These are phyloP conservation scores for Plagodis dolabraria DNA, from an alignment of 2,888 invertebrate genomes.

Conservation along the genomic window DNA sequence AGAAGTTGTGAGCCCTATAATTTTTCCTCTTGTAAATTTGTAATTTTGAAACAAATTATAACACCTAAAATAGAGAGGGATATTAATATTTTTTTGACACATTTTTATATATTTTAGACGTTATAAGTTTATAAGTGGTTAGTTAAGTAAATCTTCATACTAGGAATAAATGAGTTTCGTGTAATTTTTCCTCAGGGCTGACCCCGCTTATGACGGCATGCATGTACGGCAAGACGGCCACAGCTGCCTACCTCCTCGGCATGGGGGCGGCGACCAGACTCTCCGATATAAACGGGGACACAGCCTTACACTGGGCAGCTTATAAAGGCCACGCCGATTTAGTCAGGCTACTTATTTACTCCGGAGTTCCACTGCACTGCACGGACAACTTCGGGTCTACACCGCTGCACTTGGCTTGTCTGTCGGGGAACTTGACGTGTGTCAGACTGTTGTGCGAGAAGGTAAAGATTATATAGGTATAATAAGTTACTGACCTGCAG, in stretches of 20 bases:
- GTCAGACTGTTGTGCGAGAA: slow-evolving; percentile 95
- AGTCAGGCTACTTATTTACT: slow-evolving; percentile 94
- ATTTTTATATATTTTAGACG: no score
- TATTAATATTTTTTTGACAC: no score
- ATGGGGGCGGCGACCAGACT: slow-evolving; percentile 94
- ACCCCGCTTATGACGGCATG: slow-evolving; percentile 96
- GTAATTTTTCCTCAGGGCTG: slow-evolving; percentile 74
- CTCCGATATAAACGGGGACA: slow-evolving; percentile 96
- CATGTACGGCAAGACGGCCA: slow-evolving; percentile 96
- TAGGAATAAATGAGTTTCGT: background rate
- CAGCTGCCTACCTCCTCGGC: slow-evolving; percentile 95
- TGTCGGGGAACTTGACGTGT: slow-evolving; percentile 94
- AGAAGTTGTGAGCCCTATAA: no score
- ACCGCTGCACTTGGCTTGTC: slow-evolving; percentile 94
- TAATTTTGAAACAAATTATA: no score
- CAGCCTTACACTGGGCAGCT: slow-evolving; percentile 97
- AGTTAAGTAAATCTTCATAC: no score
- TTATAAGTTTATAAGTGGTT: no score
- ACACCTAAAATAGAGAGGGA: no score
- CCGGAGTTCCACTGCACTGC: slow-evolving; percentile 95
- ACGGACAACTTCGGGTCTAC: slow-evolving; percentile 97
- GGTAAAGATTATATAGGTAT: slow-evolving; percentile 64
- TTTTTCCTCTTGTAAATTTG: no score
- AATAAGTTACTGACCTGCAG: background rate
- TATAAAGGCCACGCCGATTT: slow-evolving; percentile 96